These are phyloP conservation scores for Hydropotes inermis DNA, from an alignment of 2,113 vertebrate species.

Conservation along the genomic window DNA sequence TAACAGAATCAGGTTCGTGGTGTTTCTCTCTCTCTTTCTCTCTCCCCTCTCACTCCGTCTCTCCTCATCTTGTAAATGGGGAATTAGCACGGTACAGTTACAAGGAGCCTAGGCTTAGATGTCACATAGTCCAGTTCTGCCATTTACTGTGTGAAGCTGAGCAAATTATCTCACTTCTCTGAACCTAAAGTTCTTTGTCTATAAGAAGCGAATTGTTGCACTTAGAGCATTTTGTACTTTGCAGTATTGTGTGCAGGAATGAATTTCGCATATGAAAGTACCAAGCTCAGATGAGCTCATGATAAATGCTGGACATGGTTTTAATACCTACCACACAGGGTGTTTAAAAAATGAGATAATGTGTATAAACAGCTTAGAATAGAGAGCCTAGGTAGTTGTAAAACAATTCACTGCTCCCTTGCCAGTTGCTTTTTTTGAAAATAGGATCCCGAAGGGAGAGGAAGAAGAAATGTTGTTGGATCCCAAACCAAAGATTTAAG, in stretches of 20 bases:
- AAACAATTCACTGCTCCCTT: neutral
- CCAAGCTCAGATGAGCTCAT: neutral
- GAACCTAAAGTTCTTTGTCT: neutral
- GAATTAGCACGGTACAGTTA: neutral
- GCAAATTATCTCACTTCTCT: neutral
- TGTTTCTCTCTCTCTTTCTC: neutral
- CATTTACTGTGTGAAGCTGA: neutral
- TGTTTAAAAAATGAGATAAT: neutral
- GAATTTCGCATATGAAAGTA: neutral
- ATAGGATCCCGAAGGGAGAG: neutral
- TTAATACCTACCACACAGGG: neutral
- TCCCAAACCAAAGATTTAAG: neutral
- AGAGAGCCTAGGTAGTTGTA: neutral
- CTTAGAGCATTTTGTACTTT: neutral
- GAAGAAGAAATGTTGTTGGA: neutral
- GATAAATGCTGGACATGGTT: slow-evolving; percentile 37
- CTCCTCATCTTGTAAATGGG: neutral
- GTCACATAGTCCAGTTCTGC: neutral
- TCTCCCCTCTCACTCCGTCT: neutral
- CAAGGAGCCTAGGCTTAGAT: neutral
- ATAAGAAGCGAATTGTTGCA: neutral
- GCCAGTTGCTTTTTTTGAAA: neutral
- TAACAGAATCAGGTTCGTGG: neutral
- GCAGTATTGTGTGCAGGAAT: neutral
- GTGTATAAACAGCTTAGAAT: neutral